Evolutionary conservation across 2,113 vertebrate genomes (phyloP), one percentile per base, ranked within the genome.

Genomic region (Malurus elegans): DNA sequence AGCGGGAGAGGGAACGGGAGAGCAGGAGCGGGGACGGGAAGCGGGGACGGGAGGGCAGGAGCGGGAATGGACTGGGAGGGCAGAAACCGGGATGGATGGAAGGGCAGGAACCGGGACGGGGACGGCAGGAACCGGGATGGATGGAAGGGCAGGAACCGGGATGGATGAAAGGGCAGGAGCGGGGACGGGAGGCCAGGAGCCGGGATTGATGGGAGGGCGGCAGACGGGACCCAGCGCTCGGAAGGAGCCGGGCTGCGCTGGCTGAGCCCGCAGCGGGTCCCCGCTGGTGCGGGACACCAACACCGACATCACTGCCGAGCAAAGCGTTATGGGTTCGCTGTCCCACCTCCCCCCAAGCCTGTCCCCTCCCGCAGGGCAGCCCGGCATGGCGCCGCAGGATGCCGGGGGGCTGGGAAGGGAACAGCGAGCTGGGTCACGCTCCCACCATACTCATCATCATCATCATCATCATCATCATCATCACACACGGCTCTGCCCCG

Each of bases 241-340:
- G 44, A 28, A 24, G 24, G 23, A n/a, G 70, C 58, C 36, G 50
- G 31, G 38, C 61, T 31, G 53, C 12, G 51, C 28, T 14, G 48
- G 54, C 31, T 16, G 53, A 56, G 29, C 19, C 32, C 53, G 16
- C 53, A 38, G 53, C 53, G 28, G 32, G 31, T n/a, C 20, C 15
- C 57, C 34, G 23, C 34, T 11, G 57, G 15, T 11, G 34, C 36
- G 6, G 20, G 36, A 54, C 36, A 32, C 20, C 50, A 1, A 5
- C 48, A 12, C 48, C 34, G 4, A 6, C 29, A 67, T 7, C 45
- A 8, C 24, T 17, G 28, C 61, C 15, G 62, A 6, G 50, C 64
- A 2, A 26, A 3, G 58, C 1, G 18, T 1, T 5, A 3, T 2
- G 3, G 20, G 32, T 15, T 14, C 34, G 1, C 4, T 4, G 67